phyloP scores from a whole-genome alignment of 2,888 invertebrate genomes.

The Oxytorus armatus region DNA sequence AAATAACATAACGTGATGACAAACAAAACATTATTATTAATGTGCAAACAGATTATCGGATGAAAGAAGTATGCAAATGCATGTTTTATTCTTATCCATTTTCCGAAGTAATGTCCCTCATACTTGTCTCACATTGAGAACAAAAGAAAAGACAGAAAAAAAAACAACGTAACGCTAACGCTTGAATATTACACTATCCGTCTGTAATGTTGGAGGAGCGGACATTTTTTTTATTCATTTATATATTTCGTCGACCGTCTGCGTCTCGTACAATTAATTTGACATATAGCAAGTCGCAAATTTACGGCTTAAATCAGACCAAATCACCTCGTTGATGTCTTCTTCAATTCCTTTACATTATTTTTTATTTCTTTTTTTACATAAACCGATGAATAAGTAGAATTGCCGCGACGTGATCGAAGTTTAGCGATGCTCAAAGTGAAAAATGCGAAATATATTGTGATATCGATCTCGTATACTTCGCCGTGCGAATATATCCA shows the following conservation, averaged over 20 bases:
- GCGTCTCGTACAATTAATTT: slow-evolving; percentile 43
- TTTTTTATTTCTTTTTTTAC: slow-evolving; percentile 29
- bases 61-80: slow-evolving; percentile 74
- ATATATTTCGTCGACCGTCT: slow-evolving; percentile 41
- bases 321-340: slow-evolving; percentile 42
- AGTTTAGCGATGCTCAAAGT: slow-evolving; percentile 66
- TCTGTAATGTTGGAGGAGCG: slow-evolving; percentile 44
- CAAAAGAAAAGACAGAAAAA: slow-evolving; percentile 55
- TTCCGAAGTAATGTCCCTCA: slow-evolving; percentile 79
- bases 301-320: slow-evolving; percentile 61
- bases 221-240: slow-evolving; percentile 33
- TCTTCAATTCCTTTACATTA: slow-evolving; percentile 26
- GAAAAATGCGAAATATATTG: slow-evolving; percentile 68
- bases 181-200: slow-evolving; percentile 51
- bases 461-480: slow-evolving; percentile 66
- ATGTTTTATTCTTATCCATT: slow-evolving; percentile 81
- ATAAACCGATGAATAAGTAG: slow-evolving; percentile 38
- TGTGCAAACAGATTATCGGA: slow-evolving; percentile 65
- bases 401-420: slow-evolving; percentile 53
- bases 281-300: slow-evolving; percentile 57
- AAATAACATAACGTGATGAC: slow-evolving; percentile 29
- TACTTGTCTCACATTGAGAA: slow-evolving; percentile 71
- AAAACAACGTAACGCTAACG: slow-evolving; percentile 54
- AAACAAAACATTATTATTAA: slow-evolving; percentile 56
- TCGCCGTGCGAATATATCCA: slow-evolving; percentile 63